Evolutionary conservation across 2,888 invertebrate species (phyloP), one percentile per base, ranked within the genome.

Genomic region (Synanthedon formicaeformis): DNA sequence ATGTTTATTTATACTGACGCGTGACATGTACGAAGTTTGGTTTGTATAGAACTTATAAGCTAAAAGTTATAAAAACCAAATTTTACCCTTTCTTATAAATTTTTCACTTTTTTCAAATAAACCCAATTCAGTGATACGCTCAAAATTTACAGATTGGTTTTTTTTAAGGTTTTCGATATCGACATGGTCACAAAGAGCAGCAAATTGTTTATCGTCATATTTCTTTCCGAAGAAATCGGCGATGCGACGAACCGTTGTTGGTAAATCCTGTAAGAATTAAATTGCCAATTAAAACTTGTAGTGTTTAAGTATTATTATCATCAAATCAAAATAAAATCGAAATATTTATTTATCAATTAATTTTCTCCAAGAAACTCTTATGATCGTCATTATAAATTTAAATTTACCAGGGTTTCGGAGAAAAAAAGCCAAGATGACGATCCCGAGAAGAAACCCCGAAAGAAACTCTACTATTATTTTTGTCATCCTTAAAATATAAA

Each of bases 101-200:
- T 90, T 88, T 65, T 91, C 91, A 2, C 87, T 88, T 1, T 82
- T 71, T 50, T 87, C 84, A 1, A 90, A 74, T 11, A 94, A 87
- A 1, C 91, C 91, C 3, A 92, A 83, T 1, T 89, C 88, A 60
- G 85, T 88, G 69, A 93, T 85, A 50, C 90, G 88, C 55, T 92
- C 90, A 52, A 88, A 90, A 69, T 97, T 96, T 0, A 96, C 92
- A 8, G 93, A 92, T 51, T 91, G 90, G 79, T 97, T 97, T 11
- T 91, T 89, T 59, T 93, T 92, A 82, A 98, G 97, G 71, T 91
- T 94, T 10, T 92, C 89, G 58, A 98, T 94, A 65, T 91, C 90
- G 56, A 97, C 90, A 71, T 96, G 94, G 6, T 92, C 78, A 11
- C 90, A 89, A 3, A 97, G 81, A 16, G 79, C 76, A 0, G 80